phyloP scores from a whole-genome alignment of 2,888 invertebrate genomes.

The Euplagia quadripunctaria region DNA sequence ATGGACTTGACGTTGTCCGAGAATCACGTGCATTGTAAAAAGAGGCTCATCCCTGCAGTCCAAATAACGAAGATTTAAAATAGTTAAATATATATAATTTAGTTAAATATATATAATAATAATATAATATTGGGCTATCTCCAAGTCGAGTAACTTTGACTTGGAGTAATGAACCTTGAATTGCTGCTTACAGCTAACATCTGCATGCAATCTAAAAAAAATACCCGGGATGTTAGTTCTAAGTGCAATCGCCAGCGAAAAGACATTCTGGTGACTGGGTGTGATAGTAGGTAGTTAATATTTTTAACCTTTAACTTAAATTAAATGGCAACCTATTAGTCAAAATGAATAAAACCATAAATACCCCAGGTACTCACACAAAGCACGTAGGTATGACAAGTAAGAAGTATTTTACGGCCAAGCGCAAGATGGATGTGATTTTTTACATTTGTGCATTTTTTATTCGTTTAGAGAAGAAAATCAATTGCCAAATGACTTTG shows the following conservation, averaged over 20 bases:
- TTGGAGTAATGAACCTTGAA: no score
- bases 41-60: no score
- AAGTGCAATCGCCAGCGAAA: background rate
- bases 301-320: no score
- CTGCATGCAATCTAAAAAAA: no score
- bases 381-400: constrained; percentile 57
- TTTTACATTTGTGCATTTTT: constrained; percentile 61
- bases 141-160: no score
- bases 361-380: constrained; percentile 60
- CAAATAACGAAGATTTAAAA: no score
- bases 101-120: no score
- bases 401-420: constrained; percentile 54
- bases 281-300: background rate
- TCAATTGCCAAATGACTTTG: constrained; percentile 16
- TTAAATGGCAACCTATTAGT: background rate
- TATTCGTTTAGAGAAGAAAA: constrained; percentile 34
- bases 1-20: no score
- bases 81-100: no score
- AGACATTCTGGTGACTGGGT: background rate
- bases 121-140: no score
- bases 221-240: background rate
- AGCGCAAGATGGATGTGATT: constrained; percentile 76
- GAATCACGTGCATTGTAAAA: no score
- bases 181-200: no score
- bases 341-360: constrained; percentile 11